These are phyloP conservation scores for Lycaon pictus DNA, from an alignment of 2,113 vertebrate species.

Conservation along the genomic window DNA sequence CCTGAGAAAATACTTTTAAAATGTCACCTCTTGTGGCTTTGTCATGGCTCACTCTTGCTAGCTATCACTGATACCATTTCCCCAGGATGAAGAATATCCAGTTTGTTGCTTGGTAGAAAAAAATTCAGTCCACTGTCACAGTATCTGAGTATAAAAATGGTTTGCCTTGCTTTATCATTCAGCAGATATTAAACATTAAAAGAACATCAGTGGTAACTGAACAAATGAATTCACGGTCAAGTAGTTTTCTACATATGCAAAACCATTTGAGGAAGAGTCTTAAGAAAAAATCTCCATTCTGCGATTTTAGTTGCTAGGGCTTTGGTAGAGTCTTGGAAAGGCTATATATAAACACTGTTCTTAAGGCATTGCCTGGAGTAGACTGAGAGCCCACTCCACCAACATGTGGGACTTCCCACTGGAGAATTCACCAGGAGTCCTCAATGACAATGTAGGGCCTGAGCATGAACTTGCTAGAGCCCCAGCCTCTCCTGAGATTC, in stretches of 20 bases:
- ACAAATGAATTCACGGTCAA: background rate
- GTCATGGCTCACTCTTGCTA: too few species aligned
- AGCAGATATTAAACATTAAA: constrained; percentile 21
- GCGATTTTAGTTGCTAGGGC: background rate
- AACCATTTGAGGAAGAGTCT: background rate
- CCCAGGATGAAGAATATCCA: background rate
- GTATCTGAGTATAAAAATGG: background rate
- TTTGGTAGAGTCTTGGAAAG: background rate
- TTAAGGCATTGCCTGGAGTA: background rate
- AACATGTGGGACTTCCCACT: rapidly evolving
- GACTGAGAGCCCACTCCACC: rapidly evolving
- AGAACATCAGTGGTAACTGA: background rate
- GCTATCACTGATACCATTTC: background rate
- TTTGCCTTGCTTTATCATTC: background rate
- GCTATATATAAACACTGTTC: background rate
- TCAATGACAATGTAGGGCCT: rapidly evolving
- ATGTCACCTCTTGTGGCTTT: background rate
- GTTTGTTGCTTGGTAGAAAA: background rate
- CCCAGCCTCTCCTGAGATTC: rapidly evolving
- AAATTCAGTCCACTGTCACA: background rate
- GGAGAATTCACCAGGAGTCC: background rate
- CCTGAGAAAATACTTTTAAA: constrained; percentile 17
- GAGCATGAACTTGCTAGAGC: background rate
- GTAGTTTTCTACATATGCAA: background rate
- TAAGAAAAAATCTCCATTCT: background rate